A percentile compares a stretch with the other conserved stretches of the same genome.
Evolutionary conservation across 2,888 invertebrate species (phyloP).

Genomic region (Chaitophorus viminalis): DNA sequence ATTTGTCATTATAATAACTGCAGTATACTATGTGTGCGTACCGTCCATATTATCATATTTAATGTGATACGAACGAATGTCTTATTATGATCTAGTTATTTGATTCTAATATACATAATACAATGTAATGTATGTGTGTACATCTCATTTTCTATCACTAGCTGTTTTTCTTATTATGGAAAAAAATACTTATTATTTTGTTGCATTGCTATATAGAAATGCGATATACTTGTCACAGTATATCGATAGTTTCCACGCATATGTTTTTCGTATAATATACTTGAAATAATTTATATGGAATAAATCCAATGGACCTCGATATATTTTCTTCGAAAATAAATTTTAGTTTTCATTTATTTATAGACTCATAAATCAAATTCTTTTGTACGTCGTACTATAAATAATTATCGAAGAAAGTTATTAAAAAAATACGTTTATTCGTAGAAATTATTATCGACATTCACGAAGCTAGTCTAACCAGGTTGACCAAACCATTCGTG

Average conservation of each 20-base stretch:
- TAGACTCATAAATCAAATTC: too few species aligned
- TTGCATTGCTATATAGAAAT: neutral
- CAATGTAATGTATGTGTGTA: neutral
- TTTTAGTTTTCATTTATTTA: too few species aligned
- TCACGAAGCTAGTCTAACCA: too few species aligned
- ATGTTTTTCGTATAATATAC: neutral
- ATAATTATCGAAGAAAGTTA: too few species aligned
- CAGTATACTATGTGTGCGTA: too few species aligned
- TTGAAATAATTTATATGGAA: neutral
- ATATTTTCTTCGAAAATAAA: too few species aligned
- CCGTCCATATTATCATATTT: neutral
- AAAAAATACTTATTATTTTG: neutral
- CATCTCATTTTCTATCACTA: neutral
- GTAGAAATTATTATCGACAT: too few species aligned
- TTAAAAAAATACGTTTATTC: too few species aligned
- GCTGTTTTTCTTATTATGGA: neutral
- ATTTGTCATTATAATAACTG: conserved; percentile 5
- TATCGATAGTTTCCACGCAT: neutral
- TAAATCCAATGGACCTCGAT: too few species aligned
- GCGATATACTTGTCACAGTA: neutral
- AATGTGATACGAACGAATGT: neutral
- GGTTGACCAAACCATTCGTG: too few species aligned
- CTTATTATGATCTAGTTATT: neutral
- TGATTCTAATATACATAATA: neutral
- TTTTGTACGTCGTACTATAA: too few species aligned